Evolutionary conservation across 2,113 vertebrate species (phyloP).

Genomic region (Gulo gulo): DNA sequence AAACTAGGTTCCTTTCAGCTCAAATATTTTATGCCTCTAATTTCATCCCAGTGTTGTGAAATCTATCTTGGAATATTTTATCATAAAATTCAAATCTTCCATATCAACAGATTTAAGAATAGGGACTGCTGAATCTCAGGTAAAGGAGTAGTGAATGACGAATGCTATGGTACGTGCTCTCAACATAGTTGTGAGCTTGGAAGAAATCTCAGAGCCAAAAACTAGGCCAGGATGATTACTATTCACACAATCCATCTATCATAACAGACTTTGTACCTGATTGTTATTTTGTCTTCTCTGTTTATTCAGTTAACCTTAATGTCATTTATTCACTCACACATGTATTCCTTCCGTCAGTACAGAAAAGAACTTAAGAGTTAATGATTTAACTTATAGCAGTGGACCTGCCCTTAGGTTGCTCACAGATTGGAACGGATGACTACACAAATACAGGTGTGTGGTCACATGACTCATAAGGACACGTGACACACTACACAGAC

Average conservation of each 20-base stretch:
- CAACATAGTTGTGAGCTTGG: no score
- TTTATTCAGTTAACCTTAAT: not conserved
- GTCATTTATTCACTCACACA: not conserved
- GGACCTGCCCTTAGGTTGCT: not conserved
- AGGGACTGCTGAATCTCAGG: not conserved
- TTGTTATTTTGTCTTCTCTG: not conserved
- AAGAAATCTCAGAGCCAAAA: not conserved
- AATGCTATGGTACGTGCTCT: fast-evolving
- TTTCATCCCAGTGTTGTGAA: not conserved
- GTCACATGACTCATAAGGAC: not conserved
- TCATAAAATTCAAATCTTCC: not conserved
- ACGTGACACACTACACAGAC: fast-evolving
- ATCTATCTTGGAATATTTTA: not conserved
- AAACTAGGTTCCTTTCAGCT: not conserved
- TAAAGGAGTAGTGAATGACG: not conserved
- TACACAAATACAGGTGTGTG: fast-evolving
- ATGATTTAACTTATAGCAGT: not conserved
- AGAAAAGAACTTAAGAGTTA: not conserved
- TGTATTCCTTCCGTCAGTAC: not conserved
- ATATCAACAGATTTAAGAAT: not conserved
- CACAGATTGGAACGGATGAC: not conserved
- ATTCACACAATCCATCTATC: no score
- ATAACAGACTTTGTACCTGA: not conserved
- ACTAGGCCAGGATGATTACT: not conserved
- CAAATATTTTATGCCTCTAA: not conserved